Evolutionary conservation across 2,888 invertebrate genomes (phyloP), one percentile per base, ranked within the genome.

Genomic region (Epirrita christyi): DNA sequence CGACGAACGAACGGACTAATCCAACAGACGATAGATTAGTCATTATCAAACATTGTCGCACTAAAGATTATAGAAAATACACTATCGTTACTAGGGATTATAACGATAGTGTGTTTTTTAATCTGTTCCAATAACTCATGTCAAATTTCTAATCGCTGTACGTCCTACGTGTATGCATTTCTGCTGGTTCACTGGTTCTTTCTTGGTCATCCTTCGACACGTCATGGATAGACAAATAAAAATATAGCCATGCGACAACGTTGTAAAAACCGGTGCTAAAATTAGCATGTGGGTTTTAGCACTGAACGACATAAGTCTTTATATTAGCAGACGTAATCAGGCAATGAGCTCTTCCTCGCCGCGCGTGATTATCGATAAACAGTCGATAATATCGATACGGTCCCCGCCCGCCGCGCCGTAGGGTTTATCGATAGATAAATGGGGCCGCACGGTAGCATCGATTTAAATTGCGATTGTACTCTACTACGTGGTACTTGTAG

Each of bases 391-490:
- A 59, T 66, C 64, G 66, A 69, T 69, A 64, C 46, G 32, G 59
- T 47, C 44, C 59, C 59, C 61, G 55, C 58, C 53, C 59, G 21
- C 21, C 21, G 21, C 59, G 21, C 21, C 21, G 21, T 55, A 53
- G 11, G 45, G 63, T 58, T 67, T 70, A 68, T 71, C 68, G 57
- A 55, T 50, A 67, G 71, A 73, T 73, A 70, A 70, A 61, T 66
- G 79, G 63, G 77, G 80, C 78, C 79, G 61, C 68, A 68, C 73
- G 68, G 75, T 75, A 71, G 76, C 69, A 29, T 13, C 41, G 46
- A 40, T 56, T 49, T 29, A 51, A 50, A 53, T 59, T 52, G 45
- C 59, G 55, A 54, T 55, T 66, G 48, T 47, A 42, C 46, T 62
- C 62, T 57, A 64, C 49, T 55, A 52, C 42, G 38, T n/a, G 29